Evolutionary conservation across 2,113 vertebrate genomes (phyloP).

Genomic region (Cynocephalus volans): DNA sequence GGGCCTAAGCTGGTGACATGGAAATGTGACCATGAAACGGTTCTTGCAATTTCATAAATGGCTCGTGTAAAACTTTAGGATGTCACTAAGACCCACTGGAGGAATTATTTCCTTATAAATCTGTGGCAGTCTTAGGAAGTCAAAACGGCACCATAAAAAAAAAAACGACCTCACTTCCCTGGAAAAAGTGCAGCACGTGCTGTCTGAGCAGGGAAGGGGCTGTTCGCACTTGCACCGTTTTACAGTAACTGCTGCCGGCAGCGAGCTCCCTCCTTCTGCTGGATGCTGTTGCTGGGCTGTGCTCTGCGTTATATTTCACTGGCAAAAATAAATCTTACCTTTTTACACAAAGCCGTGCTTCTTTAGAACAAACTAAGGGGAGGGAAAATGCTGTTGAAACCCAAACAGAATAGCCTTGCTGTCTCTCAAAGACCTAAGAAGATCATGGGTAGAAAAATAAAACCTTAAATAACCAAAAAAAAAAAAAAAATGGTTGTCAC

Average conservation of each 20-base stretch:
- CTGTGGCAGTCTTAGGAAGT: neutral
- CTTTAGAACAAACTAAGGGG: neutral
- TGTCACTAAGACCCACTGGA: neutral
- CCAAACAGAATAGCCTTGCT: neutral
- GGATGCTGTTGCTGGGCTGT: neutral
- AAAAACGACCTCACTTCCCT: slow-evolving; percentile 20
- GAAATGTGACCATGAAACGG: neutral
- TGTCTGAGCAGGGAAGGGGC: neutral
- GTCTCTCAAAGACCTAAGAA: neutral
- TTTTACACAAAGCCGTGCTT: slow-evolving; percentile 41
- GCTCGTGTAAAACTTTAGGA: neutral
- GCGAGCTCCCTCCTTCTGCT: neutral
- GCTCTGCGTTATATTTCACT: neutral
- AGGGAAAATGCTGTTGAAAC: neutral
- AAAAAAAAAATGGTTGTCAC: neutral
- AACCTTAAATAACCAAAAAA: neutral
- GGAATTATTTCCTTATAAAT: slow-evolving; percentile 60
- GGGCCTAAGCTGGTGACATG: neutral
- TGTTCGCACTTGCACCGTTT: neutral
- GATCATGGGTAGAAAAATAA: neutral
- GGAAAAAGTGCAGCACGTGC: neutral
- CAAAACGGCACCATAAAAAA: slow-evolving; percentile 44
- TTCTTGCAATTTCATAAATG: neutral
- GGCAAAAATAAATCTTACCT: slow-evolving; percentile 68
- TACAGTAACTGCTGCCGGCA: neutral